These are phyloP conservation scores for Chloroceryle inda DNA, from an alignment of 2,797 vertebrate genomes.

Conservation along the genomic window DNA sequence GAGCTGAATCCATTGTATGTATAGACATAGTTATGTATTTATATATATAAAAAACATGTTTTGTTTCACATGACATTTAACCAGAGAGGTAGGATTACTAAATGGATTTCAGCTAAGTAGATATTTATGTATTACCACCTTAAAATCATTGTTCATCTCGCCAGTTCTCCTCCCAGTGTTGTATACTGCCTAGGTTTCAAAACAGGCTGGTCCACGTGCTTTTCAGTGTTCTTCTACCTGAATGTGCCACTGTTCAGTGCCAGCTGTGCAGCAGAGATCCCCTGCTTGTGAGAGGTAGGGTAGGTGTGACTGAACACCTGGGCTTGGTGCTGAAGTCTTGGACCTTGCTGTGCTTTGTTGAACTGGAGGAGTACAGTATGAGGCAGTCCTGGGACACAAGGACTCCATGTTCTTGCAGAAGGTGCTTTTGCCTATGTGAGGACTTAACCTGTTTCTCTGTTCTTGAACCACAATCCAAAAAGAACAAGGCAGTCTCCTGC, in stretches of 20 bases:
- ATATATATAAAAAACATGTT: background rate
- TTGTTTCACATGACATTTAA: background rate
- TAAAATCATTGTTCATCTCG: background rate
- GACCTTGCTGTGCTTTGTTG: background rate
- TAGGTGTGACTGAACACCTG: background rate
- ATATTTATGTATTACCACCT: background rate
- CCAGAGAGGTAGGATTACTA: background rate
- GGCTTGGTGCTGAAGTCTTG: background rate
- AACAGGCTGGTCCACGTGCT: fast-evolving
- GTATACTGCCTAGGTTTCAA: fast-evolving
- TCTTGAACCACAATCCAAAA: background rate
- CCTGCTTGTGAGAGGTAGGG: background rate
- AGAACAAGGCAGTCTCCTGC: background rate
- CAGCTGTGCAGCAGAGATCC: background rate
- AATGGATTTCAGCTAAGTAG: background rate
- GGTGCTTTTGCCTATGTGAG: background rate
- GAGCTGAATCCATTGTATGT: background rate
- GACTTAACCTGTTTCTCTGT: background rate
- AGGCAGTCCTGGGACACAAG: background rate
- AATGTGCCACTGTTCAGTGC: fast-evolving
- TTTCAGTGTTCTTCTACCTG: background rate
- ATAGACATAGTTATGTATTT: background rate
- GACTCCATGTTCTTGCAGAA: background rate
- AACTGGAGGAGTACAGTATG: too few species aligned
- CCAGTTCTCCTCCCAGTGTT: background rate